Conservation (phyloP, 92 coral and sea anemone genomes). For the Desmophyllum pertusum region DNA sequence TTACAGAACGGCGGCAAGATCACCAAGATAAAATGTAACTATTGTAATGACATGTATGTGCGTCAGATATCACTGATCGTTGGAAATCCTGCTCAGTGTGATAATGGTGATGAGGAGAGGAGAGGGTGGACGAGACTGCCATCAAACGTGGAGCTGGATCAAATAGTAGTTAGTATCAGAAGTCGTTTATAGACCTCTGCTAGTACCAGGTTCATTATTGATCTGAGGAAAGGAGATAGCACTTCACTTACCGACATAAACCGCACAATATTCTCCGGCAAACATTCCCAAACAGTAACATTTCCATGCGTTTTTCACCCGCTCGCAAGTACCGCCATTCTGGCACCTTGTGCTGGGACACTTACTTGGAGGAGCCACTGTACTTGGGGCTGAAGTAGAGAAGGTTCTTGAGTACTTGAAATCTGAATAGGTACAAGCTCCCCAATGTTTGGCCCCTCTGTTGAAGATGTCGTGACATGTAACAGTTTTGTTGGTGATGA, state of each 20-base stretch:
- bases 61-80: too few relatives aligned
- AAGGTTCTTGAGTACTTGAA: not conserved
- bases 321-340: conserved; percentile 39
- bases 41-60: too few relatives aligned
- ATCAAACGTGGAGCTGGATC: too few relatives aligned
- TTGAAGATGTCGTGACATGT: not conserved
- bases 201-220: too few relatives aligned
- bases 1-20: too few relatives aligned
- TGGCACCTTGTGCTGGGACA: conserved; percentile 17
- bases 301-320: not conserved
- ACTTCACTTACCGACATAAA: conserved; percentile 19
- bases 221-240: not conserved
- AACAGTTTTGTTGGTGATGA: not conserved
- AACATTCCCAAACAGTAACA: conserved; percentile 23
- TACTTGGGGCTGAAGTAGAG: not conserved
- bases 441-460: not conserved
- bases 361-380: not conserved
- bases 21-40: too few relatives aligned
- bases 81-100: too few relatives aligned
- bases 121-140: too few relatives aligned
- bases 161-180: too few relatives aligned
- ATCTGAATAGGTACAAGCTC: not conserved
- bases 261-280: conserved; percentile 26
- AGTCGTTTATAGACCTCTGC: too few relatives aligned
- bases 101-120: too few relatives aligned